Conservation (phyloP, 1,140 invertebrate species). For the Rhagoletis zephyria region DNA sequence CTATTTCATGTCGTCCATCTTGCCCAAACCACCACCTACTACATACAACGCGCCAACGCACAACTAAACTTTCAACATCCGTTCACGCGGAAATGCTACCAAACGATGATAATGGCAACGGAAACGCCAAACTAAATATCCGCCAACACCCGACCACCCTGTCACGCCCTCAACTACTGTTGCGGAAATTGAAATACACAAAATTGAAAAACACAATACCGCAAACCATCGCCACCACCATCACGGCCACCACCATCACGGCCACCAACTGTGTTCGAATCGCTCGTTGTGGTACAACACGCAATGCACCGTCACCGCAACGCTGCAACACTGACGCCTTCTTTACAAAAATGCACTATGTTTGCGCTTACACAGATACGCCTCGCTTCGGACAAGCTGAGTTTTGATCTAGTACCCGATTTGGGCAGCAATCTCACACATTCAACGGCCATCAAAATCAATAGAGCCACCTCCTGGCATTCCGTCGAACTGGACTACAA, state of each 20-base stretch:
- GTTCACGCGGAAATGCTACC: constrained; percentile 29
- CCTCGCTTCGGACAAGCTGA: constrained; percentile 85
- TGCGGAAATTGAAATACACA: constrained; percentile 57
- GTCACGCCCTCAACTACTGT: constrained; percentile 15
- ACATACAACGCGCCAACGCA: neutral
- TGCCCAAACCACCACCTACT: neutral
- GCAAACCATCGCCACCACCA: constrained; percentile 10
- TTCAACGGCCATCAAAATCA: constrained; percentile 84
- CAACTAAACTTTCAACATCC: constrained; percentile 9
- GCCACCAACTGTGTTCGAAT: constrained; percentile 38
- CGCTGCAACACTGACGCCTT: no score
- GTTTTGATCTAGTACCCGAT: constrained; percentile 84
- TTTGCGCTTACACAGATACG: constrained; percentile 76
- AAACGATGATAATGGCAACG: constrained; percentile 52
- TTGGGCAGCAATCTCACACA: constrained; percentile 82
- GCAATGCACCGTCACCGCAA: neutral
- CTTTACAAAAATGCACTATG: neutral
- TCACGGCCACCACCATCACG: neutral
- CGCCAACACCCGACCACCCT: neutral
- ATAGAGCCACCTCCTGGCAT: constrained; percentile 83
- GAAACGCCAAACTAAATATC: constrained; percentile 53
- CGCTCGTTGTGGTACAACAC: no score
- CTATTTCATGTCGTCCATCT: neutral
- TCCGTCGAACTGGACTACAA: constrained; percentile 84
- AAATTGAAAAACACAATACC: constrained; percentile 53